These are phyloP conservation scores for Aphaenogaster floridana DNA, from an alignment of 1,140 invertebrate species.

Conservation along the genomic window DNA sequence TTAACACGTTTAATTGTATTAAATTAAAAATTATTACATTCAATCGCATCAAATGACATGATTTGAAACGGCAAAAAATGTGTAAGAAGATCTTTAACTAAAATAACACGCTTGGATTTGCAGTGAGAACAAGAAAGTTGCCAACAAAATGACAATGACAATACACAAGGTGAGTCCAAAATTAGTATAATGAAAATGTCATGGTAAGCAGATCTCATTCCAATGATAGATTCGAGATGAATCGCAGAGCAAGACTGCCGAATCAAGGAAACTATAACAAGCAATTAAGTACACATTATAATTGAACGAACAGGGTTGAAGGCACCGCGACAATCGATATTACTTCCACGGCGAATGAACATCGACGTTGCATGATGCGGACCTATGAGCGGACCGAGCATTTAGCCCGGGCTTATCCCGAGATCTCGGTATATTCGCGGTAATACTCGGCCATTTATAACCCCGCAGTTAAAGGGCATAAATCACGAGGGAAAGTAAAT, in stretches of 20 bases:
- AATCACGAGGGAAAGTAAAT: conserved; percentile 65
- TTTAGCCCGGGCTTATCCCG: conserved; percentile 62
- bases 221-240: background rate
- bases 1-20: too few species aligned
- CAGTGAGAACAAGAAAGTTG: background rate
- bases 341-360: conserved; percentile 29
- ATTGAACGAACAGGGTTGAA: background rate
- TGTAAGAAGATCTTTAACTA: too few species aligned
- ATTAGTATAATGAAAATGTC: background rate
- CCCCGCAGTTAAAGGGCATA: conserved; percentile 67
- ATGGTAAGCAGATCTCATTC: background rate
- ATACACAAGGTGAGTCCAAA: background rate
- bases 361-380: conserved; percentile 61
- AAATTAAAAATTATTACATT: too few species aligned
- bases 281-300: conserved; percentile 28
- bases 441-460: conserved; percentile 69
- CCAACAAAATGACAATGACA: background rate
- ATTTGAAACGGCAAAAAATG: too few species aligned
- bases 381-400: conserved; percentile 55
- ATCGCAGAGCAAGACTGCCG: background rate
- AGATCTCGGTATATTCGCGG: conserved; percentile 65
- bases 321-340: background rate
- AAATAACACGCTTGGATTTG: too few species aligned
- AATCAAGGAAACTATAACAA: background rate
- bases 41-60: too few species aligned